Evolutionary conservation across 2,113 vertebrate species (phyloP).

Genomic region (Pteropus alecto): DNA sequence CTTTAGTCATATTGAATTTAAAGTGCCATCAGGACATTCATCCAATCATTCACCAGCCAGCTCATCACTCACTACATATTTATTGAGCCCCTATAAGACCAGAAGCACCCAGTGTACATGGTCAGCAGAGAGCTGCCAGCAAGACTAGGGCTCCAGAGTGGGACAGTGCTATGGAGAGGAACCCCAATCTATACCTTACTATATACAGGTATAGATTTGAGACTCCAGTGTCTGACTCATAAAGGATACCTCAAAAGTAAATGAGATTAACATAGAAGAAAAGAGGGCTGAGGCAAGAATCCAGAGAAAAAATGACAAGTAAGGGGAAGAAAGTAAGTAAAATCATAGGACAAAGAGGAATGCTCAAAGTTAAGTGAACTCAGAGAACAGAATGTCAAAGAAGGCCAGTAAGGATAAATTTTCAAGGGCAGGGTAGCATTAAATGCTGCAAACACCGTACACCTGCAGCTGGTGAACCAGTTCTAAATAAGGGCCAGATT

Average conservation of each 20-base stretch:
- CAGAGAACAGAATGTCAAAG: background rate
- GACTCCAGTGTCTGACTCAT: background rate
- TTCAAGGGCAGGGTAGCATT: background rate
- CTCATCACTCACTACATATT: background rate
- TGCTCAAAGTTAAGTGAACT: background rate
- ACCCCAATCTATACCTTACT: background rate
- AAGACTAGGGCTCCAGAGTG: background rate
- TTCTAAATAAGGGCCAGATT: background rate
- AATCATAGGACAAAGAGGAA: background rate
- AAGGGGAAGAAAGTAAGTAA: background rate
- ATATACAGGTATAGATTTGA: accelerated
- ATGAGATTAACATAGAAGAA: background rate
- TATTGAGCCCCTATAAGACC: background rate
- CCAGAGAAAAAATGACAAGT: background rate
- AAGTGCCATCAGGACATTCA: background rate
- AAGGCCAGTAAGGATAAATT: background rate
- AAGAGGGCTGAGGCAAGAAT: background rate
- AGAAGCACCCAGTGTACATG: background rate
- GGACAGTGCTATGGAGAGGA: background rate
- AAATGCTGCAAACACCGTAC: background rate
- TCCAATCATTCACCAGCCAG: background rate
- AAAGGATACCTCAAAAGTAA: background rate
- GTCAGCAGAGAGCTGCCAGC: background rate
- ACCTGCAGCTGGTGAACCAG: background rate
- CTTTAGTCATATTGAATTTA: background rate